phyloP scores from a whole-genome alignment of 2,888 invertebrate genomes.

The Pseudanteris insignis region DNA sequence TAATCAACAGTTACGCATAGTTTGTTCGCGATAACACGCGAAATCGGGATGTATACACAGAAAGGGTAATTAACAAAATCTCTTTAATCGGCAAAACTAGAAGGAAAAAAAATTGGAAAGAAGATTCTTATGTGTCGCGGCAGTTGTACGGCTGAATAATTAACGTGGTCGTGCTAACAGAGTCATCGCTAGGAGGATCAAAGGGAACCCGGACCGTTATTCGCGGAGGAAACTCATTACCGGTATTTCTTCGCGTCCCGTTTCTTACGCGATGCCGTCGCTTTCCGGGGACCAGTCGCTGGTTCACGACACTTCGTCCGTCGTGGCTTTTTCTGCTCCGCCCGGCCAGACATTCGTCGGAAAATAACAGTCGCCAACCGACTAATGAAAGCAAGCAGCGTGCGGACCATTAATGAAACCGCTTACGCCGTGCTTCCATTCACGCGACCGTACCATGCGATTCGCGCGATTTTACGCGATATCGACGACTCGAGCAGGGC shows the following conservation, averaged over 20 bases:
- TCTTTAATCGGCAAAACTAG: too few relatives aligned
- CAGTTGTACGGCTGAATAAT: slow-evolving; percentile 35
- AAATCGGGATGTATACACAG: too few relatives aligned
- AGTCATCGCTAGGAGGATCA: slow-evolving; percentile 37
- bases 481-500: too few relatives aligned
- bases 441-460: too few relatives aligned
- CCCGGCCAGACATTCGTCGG: slow-evolving; percentile 30
- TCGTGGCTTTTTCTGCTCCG: slow-evolving; percentile 32
- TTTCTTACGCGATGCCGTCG: slow-evolving; percentile 42
- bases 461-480: too few relatives aligned
- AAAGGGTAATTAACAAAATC: too few relatives aligned
- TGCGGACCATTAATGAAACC: too few relatives aligned
- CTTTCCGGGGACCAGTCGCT: slow-evolving; percentile 44
- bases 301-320: slow-evolving; percentile 31
- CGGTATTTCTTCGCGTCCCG: slow-evolving; percentile 25
- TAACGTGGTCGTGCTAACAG: slow-evolving; percentile 35
- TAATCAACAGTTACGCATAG: slow-evolving; percentile 35
- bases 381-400: too few relatives aligned
- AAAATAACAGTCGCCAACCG: too few relatives aligned
- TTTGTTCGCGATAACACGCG: slow-evolving; percentile 29
- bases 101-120: too few relatives aligned
- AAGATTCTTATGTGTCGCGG: slow-evolving; percentile 38
- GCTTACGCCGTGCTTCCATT: too few relatives aligned
- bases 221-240: slow-evolving; percentile 37
- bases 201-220: slow-evolving; percentile 32